phyloP scores from a whole-genome alignment of 2,888 invertebrate genomes.

The Pasiphila rectangulata region DNA sequence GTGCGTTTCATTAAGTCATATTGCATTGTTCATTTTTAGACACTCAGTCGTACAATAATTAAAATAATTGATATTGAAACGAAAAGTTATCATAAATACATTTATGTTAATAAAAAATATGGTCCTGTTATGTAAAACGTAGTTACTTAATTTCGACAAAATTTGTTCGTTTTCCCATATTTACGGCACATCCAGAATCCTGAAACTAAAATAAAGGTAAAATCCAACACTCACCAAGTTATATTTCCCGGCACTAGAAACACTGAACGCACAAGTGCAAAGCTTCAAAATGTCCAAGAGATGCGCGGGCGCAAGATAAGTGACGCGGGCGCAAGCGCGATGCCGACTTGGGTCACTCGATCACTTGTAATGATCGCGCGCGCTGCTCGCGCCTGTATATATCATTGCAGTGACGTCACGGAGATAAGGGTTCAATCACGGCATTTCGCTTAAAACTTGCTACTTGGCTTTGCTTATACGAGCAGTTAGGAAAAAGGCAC shows the following conservation, averaged over 20 bases:
- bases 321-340: conserved; percentile 48
- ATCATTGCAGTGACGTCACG: conserved; percentile 66
- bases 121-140: not conserved
- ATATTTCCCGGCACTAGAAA: conserved; percentile 47
- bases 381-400: conserved; percentile 61
- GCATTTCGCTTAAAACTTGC: not conserved
- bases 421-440: conserved; percentile 48
- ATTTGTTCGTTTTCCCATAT: too few species aligned
- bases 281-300: conserved; percentile 29
- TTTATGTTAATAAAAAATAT: not conserved
- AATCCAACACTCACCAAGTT: conserved; percentile 46
- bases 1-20: not conserved
- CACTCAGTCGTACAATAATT: too few species aligned
- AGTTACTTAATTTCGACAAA: too few species aligned
- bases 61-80: too few species aligned
- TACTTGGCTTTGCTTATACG: too few species aligned
- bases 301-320: conserved; percentile 42
- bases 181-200: too few species aligned
- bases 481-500: too few species aligned
- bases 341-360: conserved; percentile 58
- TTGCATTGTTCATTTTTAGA: not conserved
- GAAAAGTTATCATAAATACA: not conserved
- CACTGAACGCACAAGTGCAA: conserved; percentile 54
- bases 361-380: conserved; percentile 70
- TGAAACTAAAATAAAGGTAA: not conserved